Evolutionary conservation across 2,113 vertebrate genomes (phyloP), one percentile per base, ranked within the genome.

Genomic region (Formicarius rufipectus): DNA sequence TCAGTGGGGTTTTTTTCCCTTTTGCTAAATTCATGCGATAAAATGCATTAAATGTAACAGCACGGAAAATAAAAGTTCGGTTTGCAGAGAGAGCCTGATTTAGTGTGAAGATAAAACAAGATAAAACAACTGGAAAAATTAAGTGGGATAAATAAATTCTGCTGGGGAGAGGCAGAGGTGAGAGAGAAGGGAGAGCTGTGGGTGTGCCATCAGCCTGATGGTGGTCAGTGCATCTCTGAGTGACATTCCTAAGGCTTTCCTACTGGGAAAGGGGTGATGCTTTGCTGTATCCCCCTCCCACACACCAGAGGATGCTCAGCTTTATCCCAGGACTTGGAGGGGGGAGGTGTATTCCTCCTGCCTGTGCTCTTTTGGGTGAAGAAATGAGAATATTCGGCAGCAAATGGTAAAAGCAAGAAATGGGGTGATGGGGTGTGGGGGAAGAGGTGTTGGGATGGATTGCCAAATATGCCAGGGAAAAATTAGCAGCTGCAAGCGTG

Each of bases 401-500:
- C 52, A 40, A 92, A 59, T 0, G 89, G 90, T 84, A 89, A 84
- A 45, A 81, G 82, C 87, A 67, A 55, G 62, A 84, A 94, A 69
- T 9, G 6, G 95, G 76, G 87, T 2, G 15, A 84, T 3, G 4
- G 55, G 83, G 21, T 83, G 93, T 96, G 94, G 94, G 89, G 95
- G 96, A 60, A 92, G 92, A 96, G 96, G 92, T 93, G 93, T 94
- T 28, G 58, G 93, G 97, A 97, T 93, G 97, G 96, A 64, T 97
- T 98, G 97, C 90, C 96, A 97, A 95, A 97, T 30, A 20, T 44
- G 91, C 94, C 22, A n/a, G 87, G 75, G 85, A 96, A 95, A 98
- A 97, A 98, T 97, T 97, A 97, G 93, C 97, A 97, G 96, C 97
- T 95, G 96, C 97, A 97, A 96, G 96, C 74, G 88, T 96, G 97